These are phyloP conservation scores for Pteropus alecto DNA, from an alignment of 2,113 vertebrate genomes.

Conservation along the genomic window DNA sequence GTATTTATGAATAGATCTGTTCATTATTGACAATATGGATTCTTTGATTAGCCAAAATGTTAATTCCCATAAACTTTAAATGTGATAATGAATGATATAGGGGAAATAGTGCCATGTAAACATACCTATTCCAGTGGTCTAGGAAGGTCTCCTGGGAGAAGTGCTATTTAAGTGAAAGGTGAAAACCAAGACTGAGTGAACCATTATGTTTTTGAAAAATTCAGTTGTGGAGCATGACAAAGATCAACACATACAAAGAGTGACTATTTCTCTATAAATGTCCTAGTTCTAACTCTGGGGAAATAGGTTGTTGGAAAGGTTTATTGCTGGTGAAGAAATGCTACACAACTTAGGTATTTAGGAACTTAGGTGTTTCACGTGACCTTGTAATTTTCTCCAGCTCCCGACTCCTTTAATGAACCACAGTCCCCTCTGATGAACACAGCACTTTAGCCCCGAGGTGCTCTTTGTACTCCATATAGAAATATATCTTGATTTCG, in stretches of 20 bases:
- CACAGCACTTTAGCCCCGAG: neutral
- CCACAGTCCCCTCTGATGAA: neutral
- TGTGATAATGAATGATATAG: neutral
- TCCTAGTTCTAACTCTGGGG: neutral
- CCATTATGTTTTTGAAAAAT: neutral
- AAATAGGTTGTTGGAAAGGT: neutral
- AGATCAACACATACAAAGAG: neutral
- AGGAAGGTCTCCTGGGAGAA: neutral
- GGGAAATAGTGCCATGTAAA: neutral
- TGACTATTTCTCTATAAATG: neutral
- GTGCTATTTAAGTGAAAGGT: neutral
- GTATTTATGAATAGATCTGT: neutral
- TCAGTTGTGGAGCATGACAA: neutral
- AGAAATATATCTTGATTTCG: slow-evolving; percentile 28
- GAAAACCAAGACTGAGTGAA: neutral
- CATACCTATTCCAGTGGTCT: neutral
- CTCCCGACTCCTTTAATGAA: neutral
- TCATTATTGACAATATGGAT: neutral
- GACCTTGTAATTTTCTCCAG: neutral
- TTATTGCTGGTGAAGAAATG: neutral
- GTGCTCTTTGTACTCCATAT: neutral
- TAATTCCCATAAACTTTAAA: slow-evolving; percentile 11
- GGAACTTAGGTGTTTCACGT: neutral
- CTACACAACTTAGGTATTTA: neutral
- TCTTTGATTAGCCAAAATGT: neutral